Conservation (phyloP, 2,113 vertebrate genomes). For the human (Homo sapiens) region GRCh38 chr20:57630501-57631000, state of each 20-base stretch:
- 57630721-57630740: neutral
- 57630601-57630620: neutral
- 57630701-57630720: neutral
- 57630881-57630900: neutral
- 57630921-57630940: neutral
- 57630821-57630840: neutral
- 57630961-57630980: neutral
- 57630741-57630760: neutral
- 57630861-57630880: neutral
- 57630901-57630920: neutral
- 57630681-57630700: neutral
- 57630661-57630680: too few relatives aligned
- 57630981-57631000: neutral
- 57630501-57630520: accelerated
- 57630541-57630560: too few relatives aligned
- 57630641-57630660: neutral
- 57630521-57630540: neutral
- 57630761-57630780: neutral
- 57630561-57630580: accelerated
- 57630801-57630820: neutral
- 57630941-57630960: neutral
- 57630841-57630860: neutral
- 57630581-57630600: accelerated
- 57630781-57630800: neutral
- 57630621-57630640: neutral